Evolutionary conservation across 2,797 vertebrate species (phyloP), one percentile per base, ranked within the genome.

Genomic region (Thunnus albacares): DNA sequence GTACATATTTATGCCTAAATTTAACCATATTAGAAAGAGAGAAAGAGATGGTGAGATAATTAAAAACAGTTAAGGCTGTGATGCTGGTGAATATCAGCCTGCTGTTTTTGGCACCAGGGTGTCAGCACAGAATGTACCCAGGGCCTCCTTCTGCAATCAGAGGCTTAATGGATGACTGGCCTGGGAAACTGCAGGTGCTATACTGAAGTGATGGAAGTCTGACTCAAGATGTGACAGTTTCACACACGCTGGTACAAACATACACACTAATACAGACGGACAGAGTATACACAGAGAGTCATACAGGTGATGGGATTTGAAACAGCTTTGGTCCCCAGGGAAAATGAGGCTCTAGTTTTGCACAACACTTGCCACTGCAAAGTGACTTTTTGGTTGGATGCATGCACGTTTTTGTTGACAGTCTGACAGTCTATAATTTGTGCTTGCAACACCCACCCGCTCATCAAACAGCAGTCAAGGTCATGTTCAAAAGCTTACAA

Each of bases 121-220:
- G 60, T 85, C 75, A 52, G 82, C 33, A 85, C 74, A 77, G 59
- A 72, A 53, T 80, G 85, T 86, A 76, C 74, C 64, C 58, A 81
- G 45, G 67, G 79, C 79, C 70, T 79, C 65, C 28, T 80, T 69
- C 77, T 74, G 77, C 77, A 84, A 88, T 89, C 89, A 83, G n/a
- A 83, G 59, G 71, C 80, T 76, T 89, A 84, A 90, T 90, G 77
- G 89, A 87, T 83, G 85, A 58, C 80, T 83, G 77, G 83, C 52
- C 86, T 70, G 74, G 67, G 75, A 87, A 85, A 84, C 71, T 80
- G 81, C 72, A 76, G 79, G 60, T 41, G 22, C 74, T 65, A 22
- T 22, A 45, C 18, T 58, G 51, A 82, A 87, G 77, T 69, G 80
- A 77, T 80, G 63, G 70, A 78, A 66, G 74, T 79, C 62, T 80